Percentiles rank a stretch among this genome's conserved stretches.
phyloP scores from a whole-genome alignment of 2,888 invertebrate species.

The Cheilosia scutellata region DNA sequence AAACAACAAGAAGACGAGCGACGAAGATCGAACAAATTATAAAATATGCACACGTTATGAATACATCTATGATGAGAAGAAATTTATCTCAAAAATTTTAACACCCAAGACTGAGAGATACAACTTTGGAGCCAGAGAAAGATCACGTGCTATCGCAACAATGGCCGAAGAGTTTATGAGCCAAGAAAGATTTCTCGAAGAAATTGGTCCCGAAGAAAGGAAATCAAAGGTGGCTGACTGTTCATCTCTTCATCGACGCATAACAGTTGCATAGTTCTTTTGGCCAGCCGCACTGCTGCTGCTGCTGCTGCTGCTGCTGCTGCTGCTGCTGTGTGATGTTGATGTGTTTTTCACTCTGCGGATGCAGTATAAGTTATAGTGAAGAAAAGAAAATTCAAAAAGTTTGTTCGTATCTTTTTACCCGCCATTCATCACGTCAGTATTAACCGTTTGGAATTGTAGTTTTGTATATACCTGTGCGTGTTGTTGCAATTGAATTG shows the following conservation, averaged over 20 bases:
- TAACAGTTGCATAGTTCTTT: conserved; percentile 65
- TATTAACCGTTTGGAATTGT: conserved; percentile 50
- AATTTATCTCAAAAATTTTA: conserved; percentile 53
- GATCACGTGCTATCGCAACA: conserved; percentile 83
- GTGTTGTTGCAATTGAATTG: conserved; percentile 7
- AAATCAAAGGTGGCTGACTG: conserved; percentile 68
- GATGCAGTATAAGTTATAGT: conserved; percentile 21
- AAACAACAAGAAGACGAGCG: conserved; percentile 6
- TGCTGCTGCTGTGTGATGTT: conserved; percentile 16
- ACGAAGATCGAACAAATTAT: conserved; percentile 11
- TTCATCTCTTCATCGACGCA: conserved; percentile 67
- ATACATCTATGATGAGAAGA: conserved; percentile 40
- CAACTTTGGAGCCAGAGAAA: conserved; percentile 44
- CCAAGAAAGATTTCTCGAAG: conserved; percentile 74
- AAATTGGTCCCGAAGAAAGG: conserved; percentile 70
- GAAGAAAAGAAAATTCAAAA: conserved; percentile 27
- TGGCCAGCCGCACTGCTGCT: conserved; percentile 38
- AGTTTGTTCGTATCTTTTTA: conserved; percentile 47
- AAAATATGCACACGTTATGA: conserved; percentile 48
- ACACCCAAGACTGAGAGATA: conserved; percentile 45
- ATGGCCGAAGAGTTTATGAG: conserved; percentile 82
- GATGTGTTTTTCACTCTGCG: conserved; percentile 16
- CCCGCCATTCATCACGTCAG: conserved; percentile 54
- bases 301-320: conserved; percentile 28
- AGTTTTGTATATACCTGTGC: not conserved